Evolutionary conservation across 2,797 vertebrate genomes (phyloP).

Genomic region (Balearica regulorum): DNA sequence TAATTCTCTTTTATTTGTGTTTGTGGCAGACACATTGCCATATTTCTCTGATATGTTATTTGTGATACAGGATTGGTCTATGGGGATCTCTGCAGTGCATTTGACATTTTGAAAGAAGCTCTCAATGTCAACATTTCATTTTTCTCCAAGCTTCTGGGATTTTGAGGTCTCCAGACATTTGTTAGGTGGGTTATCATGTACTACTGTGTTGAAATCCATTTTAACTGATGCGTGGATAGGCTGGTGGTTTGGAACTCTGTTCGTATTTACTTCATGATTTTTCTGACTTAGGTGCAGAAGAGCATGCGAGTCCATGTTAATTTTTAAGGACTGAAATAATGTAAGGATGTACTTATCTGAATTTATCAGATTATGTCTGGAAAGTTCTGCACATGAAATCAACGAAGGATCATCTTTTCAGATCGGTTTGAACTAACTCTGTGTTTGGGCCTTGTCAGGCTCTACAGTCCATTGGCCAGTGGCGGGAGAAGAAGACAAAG

Average conservation of each 20-base stretch:
- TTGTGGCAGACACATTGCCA: background rate
- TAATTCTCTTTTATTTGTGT: background rate
- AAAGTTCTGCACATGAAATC: background rate
- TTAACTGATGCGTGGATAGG: background rate
- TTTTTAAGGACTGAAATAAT: background rate
- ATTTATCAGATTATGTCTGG: background rate
- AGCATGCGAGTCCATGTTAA: background rate
- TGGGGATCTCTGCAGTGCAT: background rate
- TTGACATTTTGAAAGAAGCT: background rate
- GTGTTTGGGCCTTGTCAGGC: background rate
- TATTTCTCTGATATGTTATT: background rate
- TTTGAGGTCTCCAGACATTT: background rate
- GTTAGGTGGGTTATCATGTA: background rate
- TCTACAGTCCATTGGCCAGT: background rate
- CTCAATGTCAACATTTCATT: background rate
- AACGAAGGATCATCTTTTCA: background rate
- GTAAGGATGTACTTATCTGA: background rate
- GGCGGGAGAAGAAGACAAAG: background rate
- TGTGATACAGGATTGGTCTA: background rate
- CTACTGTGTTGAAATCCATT: background rate
- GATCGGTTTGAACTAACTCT: background rate
- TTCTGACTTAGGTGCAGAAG: background rate
- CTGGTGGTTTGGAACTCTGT: background rate
- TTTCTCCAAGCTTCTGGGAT: background rate
- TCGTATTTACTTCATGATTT: background rate